phyloP scores from a whole-genome alignment of 2,888 invertebrate species.

The Ophion ellenae region DNA sequence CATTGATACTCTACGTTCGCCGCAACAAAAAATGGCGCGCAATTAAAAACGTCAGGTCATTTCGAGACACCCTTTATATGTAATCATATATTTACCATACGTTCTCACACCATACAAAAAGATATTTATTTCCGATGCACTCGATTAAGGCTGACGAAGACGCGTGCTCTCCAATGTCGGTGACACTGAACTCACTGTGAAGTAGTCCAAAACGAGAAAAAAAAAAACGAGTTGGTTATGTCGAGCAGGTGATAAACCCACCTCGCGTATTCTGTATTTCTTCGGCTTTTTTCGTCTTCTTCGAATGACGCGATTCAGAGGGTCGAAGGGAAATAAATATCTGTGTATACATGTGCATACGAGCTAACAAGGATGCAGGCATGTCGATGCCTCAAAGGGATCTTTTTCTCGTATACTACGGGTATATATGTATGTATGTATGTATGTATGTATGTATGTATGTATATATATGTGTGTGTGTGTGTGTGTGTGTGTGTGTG shows the following conservation, averaged over 20 bases:
- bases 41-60: too few species aligned
- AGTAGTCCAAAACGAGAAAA: slow-evolving; percentile 10
- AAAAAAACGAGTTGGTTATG: slow-evolving; percentile 20
- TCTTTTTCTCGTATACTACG: slow-evolving; percentile 29
- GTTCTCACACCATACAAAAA: slow-evolving; percentile 15
- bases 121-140: slow-evolving; percentile 56
- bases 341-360: slow-evolving; percentile 33
- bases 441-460: background rate
- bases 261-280: slow-evolving; percentile 3
- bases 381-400: slow-evolving; percentile 43
- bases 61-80: too few species aligned
- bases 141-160: slow-evolving; percentile 52
- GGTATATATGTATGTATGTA: background rate
- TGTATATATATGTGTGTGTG: background rate
- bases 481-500: background rate
- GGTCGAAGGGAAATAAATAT: slow-evolving; percentile 48
- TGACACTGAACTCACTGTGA: slow-evolving; percentile 18
- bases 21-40: too few species aligned
- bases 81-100: background rate
- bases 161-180: slow-evolving; percentile 4
- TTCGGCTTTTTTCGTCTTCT: slow-evolving; percentile 24
- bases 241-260: slow-evolving; percentile 60
- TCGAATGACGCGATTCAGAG: slow-evolving; percentile 41
- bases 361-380: slow-evolving; percentile 45
- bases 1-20: too few species aligned